phyloP scores from a whole-genome alignment of 2,888 invertebrate species.

The Diaphora mendica region DNA sequence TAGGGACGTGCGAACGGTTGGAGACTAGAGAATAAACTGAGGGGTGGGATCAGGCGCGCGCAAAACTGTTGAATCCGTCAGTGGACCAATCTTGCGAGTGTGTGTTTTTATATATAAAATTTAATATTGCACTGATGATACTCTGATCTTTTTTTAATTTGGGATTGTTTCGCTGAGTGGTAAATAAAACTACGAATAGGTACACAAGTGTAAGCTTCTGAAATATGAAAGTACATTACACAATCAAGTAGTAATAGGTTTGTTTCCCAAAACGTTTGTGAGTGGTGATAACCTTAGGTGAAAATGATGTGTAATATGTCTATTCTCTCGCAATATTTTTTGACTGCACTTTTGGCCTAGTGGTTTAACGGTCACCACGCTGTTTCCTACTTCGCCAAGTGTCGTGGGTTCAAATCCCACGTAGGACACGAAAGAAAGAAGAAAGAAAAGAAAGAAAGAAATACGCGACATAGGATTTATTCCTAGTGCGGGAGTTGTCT shows the following conservation, averaged over 20 bases:
- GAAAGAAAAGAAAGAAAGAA: no score
- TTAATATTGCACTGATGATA: conserved; percentile 39
- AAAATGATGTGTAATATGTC: no score
- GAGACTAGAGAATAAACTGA: conserved; percentile 59
- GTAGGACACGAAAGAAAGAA: no score
- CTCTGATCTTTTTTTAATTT: conserved; percentile 12
- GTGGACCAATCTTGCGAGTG: conserved; percentile 53
- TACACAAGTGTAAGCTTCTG: background rate
- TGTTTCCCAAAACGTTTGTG: background rate
- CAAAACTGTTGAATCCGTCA: conserved; percentile 78
- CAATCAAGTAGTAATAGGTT: background rate
- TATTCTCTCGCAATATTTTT: no score
- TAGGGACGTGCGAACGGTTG: conserved; percentile 62
- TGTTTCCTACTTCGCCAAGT: no score
- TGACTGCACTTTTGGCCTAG: no score
- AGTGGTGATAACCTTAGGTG: background rate
- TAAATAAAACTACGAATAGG: background rate
- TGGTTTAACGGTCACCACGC: no score
- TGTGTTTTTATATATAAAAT: conserved; percentile 53
- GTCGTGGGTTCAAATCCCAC: no score
- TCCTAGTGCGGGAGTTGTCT: no score
- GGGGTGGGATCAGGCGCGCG: conserved; percentile 75
- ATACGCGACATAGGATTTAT: no score
- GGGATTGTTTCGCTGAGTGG: background rate
- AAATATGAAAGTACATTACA: background rate